phyloP scores from a whole-genome alignment of 2,113 vertebrate genomes.

The Kryptolebias marmoratus region DNA sequence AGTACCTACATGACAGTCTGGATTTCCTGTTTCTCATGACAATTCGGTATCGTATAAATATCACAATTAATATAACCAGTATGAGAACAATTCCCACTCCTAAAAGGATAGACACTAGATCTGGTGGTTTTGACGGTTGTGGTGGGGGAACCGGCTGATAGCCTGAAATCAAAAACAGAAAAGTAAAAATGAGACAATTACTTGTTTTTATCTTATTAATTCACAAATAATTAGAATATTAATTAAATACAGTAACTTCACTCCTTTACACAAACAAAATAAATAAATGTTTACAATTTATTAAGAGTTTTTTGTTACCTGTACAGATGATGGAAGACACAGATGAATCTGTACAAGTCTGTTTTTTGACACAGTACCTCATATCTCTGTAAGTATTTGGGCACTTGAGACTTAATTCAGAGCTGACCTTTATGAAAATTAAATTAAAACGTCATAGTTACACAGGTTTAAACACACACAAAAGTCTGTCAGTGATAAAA shows the following conservation, averaged over 20 bases:
- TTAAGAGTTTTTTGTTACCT: constrained; percentile 27
- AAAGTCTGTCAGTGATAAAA: too few species aligned
- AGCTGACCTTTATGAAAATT: accelerated
- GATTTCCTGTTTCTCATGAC: constrained; percentile 4
- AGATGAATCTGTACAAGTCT: accelerated
- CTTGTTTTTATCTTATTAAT: background rate
- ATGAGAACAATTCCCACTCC: constrained; percentile 9
- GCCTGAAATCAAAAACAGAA: constrained; percentile 28
- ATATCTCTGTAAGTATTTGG: accelerated
- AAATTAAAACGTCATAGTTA: constrained; percentile 16
- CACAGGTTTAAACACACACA: background rate
- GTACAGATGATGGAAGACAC: constrained; percentile 35
- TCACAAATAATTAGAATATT: background rate
- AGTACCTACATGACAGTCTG: constrained; percentile 32
- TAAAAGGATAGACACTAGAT: background rate
- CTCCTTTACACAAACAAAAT: background rate
- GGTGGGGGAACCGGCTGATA: accelerated
- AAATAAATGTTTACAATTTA: background rate
- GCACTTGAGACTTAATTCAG: background rate
- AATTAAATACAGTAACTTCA: background rate
- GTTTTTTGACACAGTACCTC: background rate
- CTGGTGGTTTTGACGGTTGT: accelerated
- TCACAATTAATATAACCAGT: constrained; percentile 8
- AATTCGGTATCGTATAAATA: constrained; percentile 14
- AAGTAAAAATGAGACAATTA: background rate